Conservation (phyloP, 2,888 invertebrate genomes). For the Achlya flavicornis region DNA sequence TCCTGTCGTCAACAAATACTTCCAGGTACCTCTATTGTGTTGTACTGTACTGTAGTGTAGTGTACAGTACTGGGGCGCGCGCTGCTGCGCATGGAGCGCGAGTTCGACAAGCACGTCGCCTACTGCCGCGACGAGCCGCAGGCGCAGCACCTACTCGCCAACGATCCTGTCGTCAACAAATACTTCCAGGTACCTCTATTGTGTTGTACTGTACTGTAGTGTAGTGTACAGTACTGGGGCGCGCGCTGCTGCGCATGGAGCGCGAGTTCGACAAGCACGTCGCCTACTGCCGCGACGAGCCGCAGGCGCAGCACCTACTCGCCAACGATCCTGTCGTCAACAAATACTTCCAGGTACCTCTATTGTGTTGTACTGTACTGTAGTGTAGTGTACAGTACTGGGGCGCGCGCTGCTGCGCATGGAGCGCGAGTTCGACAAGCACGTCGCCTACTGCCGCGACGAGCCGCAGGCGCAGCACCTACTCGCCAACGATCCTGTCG, state of each 20-base stretch:
- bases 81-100: constrained; percentile 94
- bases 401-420: constrained; percentile 94
- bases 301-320: constrained; percentile 91
- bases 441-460: constrained; percentile 94
- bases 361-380: no score
- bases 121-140: constrained; percentile 94
- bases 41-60: no score
- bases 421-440: constrained; percentile 97
- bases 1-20: constrained; percentile 88
- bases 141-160: constrained; percentile 91
- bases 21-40: constrained; percentile 87
- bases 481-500: constrained; percentile 87
- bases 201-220: no score
- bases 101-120: constrained; percentile 96
- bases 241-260: constrained; percentile 94
- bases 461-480: constrained; percentile 93
- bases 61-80: constrained; percentile 96
- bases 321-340: constrained; percentile 87
- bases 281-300: constrained; percentile 94
- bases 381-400: no score
- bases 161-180: constrained; percentile 87
- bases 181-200: constrained; percentile 90
- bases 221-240: no score
- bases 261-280: constrained; percentile 97
- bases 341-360: constrained; percentile 91